These are phyloP conservation scores for Dolichotis patagonum DNA, from an alignment of 2,113 vertebrate species.

Conservation along the genomic window DNA sequence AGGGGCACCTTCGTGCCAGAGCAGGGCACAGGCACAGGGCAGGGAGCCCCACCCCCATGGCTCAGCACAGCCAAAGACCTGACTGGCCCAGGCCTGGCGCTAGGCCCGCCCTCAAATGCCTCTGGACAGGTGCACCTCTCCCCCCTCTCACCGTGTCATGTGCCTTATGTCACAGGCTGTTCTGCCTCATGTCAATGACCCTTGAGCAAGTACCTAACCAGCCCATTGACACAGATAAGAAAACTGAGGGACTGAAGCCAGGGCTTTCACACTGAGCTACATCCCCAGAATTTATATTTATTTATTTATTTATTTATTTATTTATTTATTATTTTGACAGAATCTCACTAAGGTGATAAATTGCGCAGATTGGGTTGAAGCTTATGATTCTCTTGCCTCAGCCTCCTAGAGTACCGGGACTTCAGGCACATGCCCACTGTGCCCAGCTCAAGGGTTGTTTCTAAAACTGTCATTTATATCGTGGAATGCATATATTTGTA, in stretches of 20 bases:
- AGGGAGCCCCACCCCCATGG: background rate
- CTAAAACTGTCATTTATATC: background rate
- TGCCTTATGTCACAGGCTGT: background rate
- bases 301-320: background rate
- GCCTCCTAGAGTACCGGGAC: background rate
- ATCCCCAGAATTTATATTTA: no score
- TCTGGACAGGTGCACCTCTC: background rate
- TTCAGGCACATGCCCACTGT: background rate
- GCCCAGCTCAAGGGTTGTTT: background rate
- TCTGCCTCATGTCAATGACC: background rate
- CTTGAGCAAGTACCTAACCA: no score
- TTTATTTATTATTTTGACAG: background rate
- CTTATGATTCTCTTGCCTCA: background rate
- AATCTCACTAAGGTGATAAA: background rate
- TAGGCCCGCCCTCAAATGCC: background rate
- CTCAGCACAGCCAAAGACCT: background rate
- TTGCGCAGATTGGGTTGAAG: background rate
- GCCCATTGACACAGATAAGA: background rate
- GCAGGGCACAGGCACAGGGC: no score
- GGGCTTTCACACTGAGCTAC: background rate
- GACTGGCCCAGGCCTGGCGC: background rate
- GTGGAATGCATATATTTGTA: background rate
- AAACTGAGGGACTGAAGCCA: background rate
- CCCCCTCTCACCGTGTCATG: accelerated
- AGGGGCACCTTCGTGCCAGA: accelerated